Evolutionary conservation across 2,797 vertebrate genomes (phyloP), one percentile per base, ranked within the genome.

Genomic region (Melanotaenia pygmaea): DNA sequence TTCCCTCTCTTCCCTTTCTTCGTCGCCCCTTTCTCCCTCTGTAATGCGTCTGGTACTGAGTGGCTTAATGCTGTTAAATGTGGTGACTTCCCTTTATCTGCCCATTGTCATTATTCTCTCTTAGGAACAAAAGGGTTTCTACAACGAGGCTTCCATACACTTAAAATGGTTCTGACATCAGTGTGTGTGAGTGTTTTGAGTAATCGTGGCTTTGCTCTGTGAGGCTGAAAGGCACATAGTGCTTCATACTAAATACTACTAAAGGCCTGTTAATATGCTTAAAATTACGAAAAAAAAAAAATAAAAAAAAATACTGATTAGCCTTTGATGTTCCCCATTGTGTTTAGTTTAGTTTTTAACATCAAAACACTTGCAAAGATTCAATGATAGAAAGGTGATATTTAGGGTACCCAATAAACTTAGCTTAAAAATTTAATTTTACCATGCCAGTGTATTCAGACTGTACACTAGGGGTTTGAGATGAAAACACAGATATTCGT

Each of bases 1-100:
- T 81, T 72, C 47, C 58, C 79, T 74, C 70, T 84, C 79, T 73
- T 77, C 76, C 72, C 30, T 76, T 78, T 76, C 81, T 86, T 82
- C 70, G 74, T 65, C 74, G 73, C 61, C 71, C 80, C 72, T 84
- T 83, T 91, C 77, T 85, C 73, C 82, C 64, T 64, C 32, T 62
- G 70, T 88, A 87, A 90, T 86, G 82, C 57, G 77, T 75, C 84
- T 79, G 75, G 61, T 84, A 74, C 84, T 76, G 86, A 91, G 88
- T 89, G 89, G 88, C 89, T 86, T 91, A 90, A 92, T 91, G 84
- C 86, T 69, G 70, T 84, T 87, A 91, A 91, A 93, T 85, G 87
- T 85, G 82, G 73, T 67, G 80, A 85, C 87, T 84, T 87, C 72
- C 79, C 79, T 91, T 91, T 88, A 90, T 92, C 89, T 82, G 81